A percentile compares a stretch with the other conserved stretches of the same genome.
phyloP scores from a whole-genome alignment of 1,140 invertebrate species.

The Arion vulgaris region DNA sequence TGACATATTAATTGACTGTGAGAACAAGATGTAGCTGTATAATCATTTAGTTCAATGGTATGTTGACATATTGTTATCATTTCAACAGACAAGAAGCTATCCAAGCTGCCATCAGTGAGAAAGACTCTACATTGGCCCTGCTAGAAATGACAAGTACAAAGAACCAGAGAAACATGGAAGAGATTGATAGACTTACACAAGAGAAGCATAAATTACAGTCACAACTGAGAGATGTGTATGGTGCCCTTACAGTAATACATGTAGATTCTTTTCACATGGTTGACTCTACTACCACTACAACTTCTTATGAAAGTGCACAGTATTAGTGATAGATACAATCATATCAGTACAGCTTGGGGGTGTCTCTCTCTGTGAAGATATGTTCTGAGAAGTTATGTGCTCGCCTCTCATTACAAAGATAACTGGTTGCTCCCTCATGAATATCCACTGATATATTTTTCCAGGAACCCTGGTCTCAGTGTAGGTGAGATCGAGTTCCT shows the following conservation, averaged over 20 bases:
- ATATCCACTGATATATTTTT: too few relatives aligned
- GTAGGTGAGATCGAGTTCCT: too few relatives aligned
- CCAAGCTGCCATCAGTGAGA: constrained; percentile 86
- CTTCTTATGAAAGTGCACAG: too few relatives aligned
- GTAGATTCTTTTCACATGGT: too few relatives aligned
- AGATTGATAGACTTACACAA: constrained; percentile 68
- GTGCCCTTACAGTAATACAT: constrained; percentile 20
- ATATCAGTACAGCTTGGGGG: too few relatives aligned
- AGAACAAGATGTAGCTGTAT: background rate
- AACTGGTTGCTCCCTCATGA: too few relatives aligned
- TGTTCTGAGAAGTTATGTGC: too few relatives aligned
- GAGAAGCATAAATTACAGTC: constrained; percentile 71
- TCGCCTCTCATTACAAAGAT: too few relatives aligned
- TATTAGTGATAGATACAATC: too few relatives aligned
- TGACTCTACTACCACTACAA: too few relatives aligned
- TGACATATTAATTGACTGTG: background rate
- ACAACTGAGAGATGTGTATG: constrained; percentile 71
- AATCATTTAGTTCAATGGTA: background rate
- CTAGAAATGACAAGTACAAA: constrained; percentile 83
- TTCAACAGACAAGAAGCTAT: constrained; percentile 83
- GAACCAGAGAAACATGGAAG: constrained; percentile 65
- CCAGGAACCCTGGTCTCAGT: too few relatives aligned
- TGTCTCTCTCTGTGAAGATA: too few relatives aligned
- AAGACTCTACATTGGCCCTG: constrained; percentile 87
- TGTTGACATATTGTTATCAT: background rate